Evolutionary conservation across 2,113 vertebrate species (phyloP), one percentile per base, ranked within the genome.

Genomic region (Python bivittatus): DNA sequence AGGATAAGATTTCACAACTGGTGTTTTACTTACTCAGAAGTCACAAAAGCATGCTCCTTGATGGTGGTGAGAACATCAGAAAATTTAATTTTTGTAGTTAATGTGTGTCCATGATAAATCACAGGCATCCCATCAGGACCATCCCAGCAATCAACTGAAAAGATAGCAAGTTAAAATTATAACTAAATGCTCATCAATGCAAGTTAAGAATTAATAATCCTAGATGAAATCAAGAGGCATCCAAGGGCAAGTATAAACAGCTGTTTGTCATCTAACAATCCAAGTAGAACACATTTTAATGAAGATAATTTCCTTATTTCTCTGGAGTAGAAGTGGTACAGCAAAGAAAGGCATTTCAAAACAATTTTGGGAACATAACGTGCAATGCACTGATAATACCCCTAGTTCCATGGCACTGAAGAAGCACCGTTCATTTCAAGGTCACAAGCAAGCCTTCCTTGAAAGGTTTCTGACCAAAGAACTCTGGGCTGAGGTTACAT

Each of bases 61-160:
- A 99, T 99, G 89, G 99, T 99, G 86, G 97, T 96, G 91, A 99
- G 96, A 87, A 99, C 99, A 0, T 99, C 99, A 0, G 92, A 98
- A 96, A 99, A 99, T 96, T 99, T 99, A 96, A 99, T 99, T 98
- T 99, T 99, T 95, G 99, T 99, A 89, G 99, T 99, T 83, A 99
- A 98, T 22, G 99, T 99, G 97, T 99, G 99, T 25, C 99, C 99
- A 0, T 99, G 99, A 97, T 99, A 99, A 95, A 99, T 99, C 93
- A 99, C 99, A 0, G 99, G 99, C 99, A 99, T 99, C 92, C 98
- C 98, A 29, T 99, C 99, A 0, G 99, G 99, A 91, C 99, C 99
- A 0, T 99, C 99, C 99, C 99, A 99, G 97, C 99, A 99, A 96
- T 99, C 99, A 98, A 99, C 99, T 99, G 96, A 38, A 98, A 97